These are phyloP conservation scores for Manis javanica DNA, from an alignment of 2,797 vertebrate genomes.

Conservation along the genomic window DNA sequence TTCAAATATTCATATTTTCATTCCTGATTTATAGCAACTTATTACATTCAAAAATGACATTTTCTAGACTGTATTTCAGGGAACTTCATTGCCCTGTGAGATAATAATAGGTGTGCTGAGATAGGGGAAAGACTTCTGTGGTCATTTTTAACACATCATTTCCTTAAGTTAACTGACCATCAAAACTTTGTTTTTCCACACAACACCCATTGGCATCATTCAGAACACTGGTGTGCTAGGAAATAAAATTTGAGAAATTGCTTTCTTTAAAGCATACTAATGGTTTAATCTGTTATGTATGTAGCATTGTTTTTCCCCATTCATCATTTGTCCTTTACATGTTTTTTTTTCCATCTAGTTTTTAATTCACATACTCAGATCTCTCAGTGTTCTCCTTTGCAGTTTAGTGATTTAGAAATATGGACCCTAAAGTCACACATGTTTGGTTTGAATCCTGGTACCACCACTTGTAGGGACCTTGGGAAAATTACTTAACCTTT, in stretches of 20 bases:
- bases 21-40: constrained; percentile 11
- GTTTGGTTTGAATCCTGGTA: neutral
- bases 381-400: neutral
- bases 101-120: constrained; percentile 40
- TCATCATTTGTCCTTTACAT: neutral
- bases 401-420: neutral
- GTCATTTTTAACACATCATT: constrained; percentile 65
- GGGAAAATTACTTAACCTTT: neutral
- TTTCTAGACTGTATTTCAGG: constrained; percentile 39
- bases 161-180: constrained; percentile 69
- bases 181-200: neutral
- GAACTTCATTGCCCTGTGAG: constrained; percentile 26
- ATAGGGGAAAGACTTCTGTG: neutral
- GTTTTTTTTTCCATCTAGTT: neutral
- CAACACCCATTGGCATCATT: neutral
- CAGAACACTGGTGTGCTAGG: constrained; percentile 14
- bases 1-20: neutral
- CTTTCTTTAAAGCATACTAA: constrained; percentile 9
- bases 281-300: neutral
- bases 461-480: neutral
- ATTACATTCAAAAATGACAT: constrained; percentile 29
- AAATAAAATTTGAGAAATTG: constrained; percentile 36
- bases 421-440: neutral
- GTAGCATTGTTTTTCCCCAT: neutral
- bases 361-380: neutral